Evolutionary conservation across 2,888 invertebrate species (phyloP).

Genomic region (Dryocosmus kuriphilus): DNA sequence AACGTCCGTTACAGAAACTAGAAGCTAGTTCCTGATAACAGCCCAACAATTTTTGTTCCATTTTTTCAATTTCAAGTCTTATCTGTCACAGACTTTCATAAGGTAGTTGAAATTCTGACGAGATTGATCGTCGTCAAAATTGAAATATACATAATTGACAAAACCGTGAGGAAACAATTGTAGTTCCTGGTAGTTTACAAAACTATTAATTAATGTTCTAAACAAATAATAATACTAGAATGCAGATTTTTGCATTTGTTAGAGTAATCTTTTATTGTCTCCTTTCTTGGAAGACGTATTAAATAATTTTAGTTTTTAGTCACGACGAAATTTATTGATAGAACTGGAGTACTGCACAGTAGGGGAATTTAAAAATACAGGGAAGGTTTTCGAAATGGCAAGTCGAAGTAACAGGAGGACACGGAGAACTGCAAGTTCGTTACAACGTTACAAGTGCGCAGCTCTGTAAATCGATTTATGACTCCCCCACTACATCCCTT

Average conservation of each 20-base stretch:
- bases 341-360: neutral
- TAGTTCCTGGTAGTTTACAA: neutral
- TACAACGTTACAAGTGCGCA: conserved; percentile 46
- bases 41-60: neutral
- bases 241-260: neutral
- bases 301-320: neutral
- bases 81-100: neutral
- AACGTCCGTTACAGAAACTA: neutral
- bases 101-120: neutral
- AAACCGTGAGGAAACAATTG: neutral
- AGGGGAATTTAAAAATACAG: conserved; percentile 10
- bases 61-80: neutral
- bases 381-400: conserved; percentile 6
- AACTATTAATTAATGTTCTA: neutral
- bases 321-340: neutral
- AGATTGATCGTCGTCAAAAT: neutral
- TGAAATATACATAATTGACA: neutral
- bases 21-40: neutral
- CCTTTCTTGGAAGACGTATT: neutral
- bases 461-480: conserved; percentile 40
- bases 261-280: neutral
- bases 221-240: neutral
- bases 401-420: conserved; percentile 60
- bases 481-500: conserved; percentile 18
- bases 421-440: conserved; percentile 49